Conservation (phyloP, 2,888 invertebrate genomes). For the Lasius platythorax region DNA sequence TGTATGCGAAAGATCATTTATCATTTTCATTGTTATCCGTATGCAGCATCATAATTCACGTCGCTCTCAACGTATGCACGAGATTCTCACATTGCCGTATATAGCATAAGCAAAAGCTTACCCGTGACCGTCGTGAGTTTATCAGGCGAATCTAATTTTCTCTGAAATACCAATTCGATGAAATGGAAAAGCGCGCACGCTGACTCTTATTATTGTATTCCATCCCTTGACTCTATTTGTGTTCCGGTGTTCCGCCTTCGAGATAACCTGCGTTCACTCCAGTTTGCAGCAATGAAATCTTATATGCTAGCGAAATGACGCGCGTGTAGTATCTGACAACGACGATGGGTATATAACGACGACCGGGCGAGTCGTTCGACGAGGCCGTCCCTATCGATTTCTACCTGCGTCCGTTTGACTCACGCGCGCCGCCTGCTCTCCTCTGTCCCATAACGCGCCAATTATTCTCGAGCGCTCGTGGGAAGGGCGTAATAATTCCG, state of each 20-base stretch:
- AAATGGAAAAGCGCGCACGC: slow-evolving; percentile 29
- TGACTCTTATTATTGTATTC: slow-evolving; percentile 21
- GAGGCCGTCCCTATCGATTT: slow-evolving; percentile 72
- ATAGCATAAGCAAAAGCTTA: slow-evolving; percentile 11
- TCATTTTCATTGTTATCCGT: slow-evolving; percentile 43
- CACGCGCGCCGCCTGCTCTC: slow-evolving; percentile 42
- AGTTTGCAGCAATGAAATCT: slow-evolving; percentile 67
- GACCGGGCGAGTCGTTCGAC: slow-evolving; percentile 70
- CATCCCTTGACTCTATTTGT: slow-evolving; percentile 1
- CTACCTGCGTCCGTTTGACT: slow-evolving; percentile 73
- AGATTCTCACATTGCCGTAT: neutral
- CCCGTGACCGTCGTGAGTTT: neutral
- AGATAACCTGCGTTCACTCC: slow-evolving; percentile 52
- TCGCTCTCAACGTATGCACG: slow-evolving; percentile 41
- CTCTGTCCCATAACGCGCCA: slow-evolving; percentile 55
- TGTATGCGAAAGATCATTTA: slow-evolving; percentile 14
- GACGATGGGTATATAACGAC: slow-evolving; percentile 53
- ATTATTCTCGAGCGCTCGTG: slow-evolving; percentile 68
- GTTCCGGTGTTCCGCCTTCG: neutral
- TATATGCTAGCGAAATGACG: slow-evolving; percentile 57
- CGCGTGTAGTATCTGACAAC: slow-evolving; percentile 54
- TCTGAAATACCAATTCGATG: slow-evolving; percentile 26
- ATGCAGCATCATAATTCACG: slow-evolving; percentile 41
- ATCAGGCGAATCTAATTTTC: slow-evolving; percentile 36
- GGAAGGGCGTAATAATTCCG: slow-evolving; percentile 63